A percentile compares a stretch with the other conserved stretches of the same genome.
phyloP scores from a whole-genome alignment of 1,140 invertebrate species.

The Phthorimaea operculella region DNA sequence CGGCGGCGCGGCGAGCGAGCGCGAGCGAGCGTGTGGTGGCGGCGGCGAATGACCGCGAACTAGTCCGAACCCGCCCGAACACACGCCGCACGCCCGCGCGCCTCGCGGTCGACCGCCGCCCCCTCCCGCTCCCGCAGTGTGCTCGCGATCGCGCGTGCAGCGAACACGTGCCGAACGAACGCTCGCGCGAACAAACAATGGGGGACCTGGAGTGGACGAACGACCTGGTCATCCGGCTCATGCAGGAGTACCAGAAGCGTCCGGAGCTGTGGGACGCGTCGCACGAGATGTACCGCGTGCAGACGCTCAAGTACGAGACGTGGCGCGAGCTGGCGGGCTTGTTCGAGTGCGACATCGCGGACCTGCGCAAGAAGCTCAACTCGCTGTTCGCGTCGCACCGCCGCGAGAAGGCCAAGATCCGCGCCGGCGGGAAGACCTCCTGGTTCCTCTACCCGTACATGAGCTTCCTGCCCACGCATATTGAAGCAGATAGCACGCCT shows the following conservation, averaged over 20 bases:
- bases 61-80: conserved; percentile 23
- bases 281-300: conserved; percentile 34
- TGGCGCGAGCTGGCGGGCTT: conserved; percentile 39
- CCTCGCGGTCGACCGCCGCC: not conserved
- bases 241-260: conserved; percentile 34
- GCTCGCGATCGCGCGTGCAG: conserved; percentile 22
- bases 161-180: conserved; percentile 26
- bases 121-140: conserved; percentile 10
- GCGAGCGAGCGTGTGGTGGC: conserved; percentile 1
- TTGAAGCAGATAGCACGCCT: conserved; percentile 16
- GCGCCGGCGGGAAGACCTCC: conserved; percentile 28
- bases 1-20: not conserved
- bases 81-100: conserved; percentile 14
- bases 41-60: conserved; percentile 8
- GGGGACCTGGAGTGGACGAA: conserved; percentile 42
- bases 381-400: conserved; percentile 54
- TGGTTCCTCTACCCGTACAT: conserved; percentile 53
- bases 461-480: conserved; percentile 42
- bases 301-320: conserved; percentile 45
- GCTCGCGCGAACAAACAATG: conserved; percentile 22
- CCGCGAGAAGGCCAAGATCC: conserved; percentile 46
- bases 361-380: conserved; percentile 51
- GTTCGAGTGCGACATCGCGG: conserved; percentile 44
- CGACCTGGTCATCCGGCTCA: conserved; percentile 31
- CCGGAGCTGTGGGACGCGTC: conserved; percentile 44